Evolutionary conservation across 2,113 vertebrate species (phyloP).

Genomic region (Cinclus cinclus): DNA sequence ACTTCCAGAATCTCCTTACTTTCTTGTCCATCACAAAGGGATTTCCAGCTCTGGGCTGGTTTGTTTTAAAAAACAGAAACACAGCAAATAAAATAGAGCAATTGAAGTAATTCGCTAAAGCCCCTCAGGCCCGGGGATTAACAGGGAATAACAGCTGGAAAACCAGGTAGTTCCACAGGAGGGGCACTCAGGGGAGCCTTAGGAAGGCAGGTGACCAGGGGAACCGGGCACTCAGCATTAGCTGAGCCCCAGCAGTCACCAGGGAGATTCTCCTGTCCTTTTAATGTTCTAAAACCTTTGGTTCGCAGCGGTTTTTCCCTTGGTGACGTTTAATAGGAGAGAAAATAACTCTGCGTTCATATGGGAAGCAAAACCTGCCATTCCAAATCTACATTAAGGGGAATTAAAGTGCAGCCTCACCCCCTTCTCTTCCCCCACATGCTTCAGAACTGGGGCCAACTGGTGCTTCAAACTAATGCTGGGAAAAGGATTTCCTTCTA

Average conservation of each 20-base stretch:
- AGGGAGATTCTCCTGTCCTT: background rate
- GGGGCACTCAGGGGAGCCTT: background rate
- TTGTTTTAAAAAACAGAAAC: slow-evolving; percentile 37
- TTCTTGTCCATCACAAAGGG: background rate
- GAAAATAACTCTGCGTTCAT: background rate
- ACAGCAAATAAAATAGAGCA: background rate
- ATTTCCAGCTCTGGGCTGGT: background rate
- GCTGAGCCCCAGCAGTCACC: background rate
- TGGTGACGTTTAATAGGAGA: background rate
- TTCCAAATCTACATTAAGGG: background rate
- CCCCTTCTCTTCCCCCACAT: background rate
- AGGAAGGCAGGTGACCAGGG: background rate
- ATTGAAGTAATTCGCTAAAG: background rate
- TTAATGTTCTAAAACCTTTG: background rate
- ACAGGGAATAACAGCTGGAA: background rate
- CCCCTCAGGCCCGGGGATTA: background rate
- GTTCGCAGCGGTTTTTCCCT: background rate
- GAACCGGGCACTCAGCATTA: background rate
- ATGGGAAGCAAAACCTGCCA: background rate
- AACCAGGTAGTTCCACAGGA: background rate
- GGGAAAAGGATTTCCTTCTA: background rate
- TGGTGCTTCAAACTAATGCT: background rate
- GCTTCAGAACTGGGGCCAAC: slow-evolving; percentile 2
- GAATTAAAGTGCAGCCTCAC: background rate
- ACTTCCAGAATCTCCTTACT: background rate